Evolutionary conservation across 2,113 vertebrate species (phyloP).

Genomic region (Dunckerocampus dactyliophorus): DNA sequence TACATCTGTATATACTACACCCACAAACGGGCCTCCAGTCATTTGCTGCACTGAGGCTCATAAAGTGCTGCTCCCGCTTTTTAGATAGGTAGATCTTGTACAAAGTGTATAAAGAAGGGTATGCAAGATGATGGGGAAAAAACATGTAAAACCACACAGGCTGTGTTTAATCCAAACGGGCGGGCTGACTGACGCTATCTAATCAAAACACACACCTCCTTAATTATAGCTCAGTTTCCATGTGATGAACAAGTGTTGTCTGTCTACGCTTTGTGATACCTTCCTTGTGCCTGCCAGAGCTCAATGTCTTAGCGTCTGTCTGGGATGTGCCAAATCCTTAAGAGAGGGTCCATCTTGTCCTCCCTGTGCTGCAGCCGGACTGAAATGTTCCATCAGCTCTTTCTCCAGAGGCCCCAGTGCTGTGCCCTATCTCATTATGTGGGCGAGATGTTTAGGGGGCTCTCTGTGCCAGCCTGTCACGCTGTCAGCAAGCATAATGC

Average conservation of each 20-base stretch:
- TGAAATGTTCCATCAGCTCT: constrained; percentile 50
- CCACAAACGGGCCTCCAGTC: constrained; percentile 57
- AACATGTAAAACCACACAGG: constrained; percentile 34
- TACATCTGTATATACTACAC: constrained; percentile 49
- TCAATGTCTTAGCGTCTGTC: constrained; percentile 35
- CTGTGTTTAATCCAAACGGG: constrained; percentile 44
- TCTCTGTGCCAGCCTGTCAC: constrained; percentile 55
- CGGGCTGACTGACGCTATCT: constrained; percentile 28
- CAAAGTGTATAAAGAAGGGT: constrained; percentile 30
- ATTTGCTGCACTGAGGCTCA: constrained; percentile 42
- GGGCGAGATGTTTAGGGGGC: constrained; percentile 66
- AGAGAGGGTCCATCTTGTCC: constrained; percentile 39
- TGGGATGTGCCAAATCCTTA: constrained; percentile 53
- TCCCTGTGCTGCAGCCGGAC: constrained; percentile 41
- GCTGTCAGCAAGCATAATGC: constrained; percentile 66
- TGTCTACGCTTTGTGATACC: constrained; percentile 49
- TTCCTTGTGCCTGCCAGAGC: constrained; percentile 50
- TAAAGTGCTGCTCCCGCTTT: constrained; percentile 58
- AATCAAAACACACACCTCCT: constrained; percentile 25
- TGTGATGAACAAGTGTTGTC: constrained; percentile 51
- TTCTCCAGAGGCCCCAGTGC: constrained; percentile 36
- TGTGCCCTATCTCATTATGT: constrained; percentile 71
- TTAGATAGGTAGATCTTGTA: constrained; percentile 32
- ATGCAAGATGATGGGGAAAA: constrained; percentile 24
- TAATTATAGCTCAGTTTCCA: constrained; percentile 59